These are phyloP conservation scores for Discoglossus pictus DNA, from an alignment of 2,797 vertebrate genomes.

Conservation along the genomic window DNA sequence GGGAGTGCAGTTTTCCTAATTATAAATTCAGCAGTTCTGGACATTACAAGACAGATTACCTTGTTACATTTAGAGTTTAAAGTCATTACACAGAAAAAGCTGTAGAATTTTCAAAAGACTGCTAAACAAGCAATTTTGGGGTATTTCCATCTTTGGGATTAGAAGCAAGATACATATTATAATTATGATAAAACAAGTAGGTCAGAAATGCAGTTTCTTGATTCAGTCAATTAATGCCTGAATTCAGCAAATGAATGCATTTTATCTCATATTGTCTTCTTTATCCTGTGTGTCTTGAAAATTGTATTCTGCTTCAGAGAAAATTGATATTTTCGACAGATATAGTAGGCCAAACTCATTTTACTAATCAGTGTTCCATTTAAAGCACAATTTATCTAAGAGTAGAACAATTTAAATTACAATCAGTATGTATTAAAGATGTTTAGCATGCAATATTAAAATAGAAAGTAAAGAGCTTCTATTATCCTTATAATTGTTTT, in stretches of 20 bases:
- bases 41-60: too few relatives aligned
- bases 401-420: slow-evolving; percentile 24
- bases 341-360: slow-evolving; percentile 35
- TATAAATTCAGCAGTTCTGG: too few relatives aligned
- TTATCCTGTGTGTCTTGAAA: slow-evolving; percentile 33
- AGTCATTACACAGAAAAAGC: too few relatives aligned
- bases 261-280: slow-evolving; percentile 31
- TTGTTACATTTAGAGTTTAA: too few relatives aligned
- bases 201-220: slow-evolving; percentile 8
- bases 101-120: too few relatives aligned
- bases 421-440: too few relatives aligned
- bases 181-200: slow-evolving; percentile 3
- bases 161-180: slow-evolving; percentile 20
- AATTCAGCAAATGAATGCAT: slow-evolving; percentile 22
- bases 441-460: too few relatives aligned
- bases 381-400: neutral
- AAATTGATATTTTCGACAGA: slow-evolving; percentile 38
- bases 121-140: too few relatives aligned
- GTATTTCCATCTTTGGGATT: slow-evolving; percentile 8
- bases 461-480: too few relatives aligned
- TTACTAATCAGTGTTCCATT: slow-evolving; percentile 32
- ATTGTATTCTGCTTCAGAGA: slow-evolving; percentile 39
- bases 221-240: slow-evolving; percentile 31
- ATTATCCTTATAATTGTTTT: too few relatives aligned
- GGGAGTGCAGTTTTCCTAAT: too few relatives aligned